Base-by-base conservation (phyloP, 2,888 invertebrate species). In the Eulithis testata region DNA sequence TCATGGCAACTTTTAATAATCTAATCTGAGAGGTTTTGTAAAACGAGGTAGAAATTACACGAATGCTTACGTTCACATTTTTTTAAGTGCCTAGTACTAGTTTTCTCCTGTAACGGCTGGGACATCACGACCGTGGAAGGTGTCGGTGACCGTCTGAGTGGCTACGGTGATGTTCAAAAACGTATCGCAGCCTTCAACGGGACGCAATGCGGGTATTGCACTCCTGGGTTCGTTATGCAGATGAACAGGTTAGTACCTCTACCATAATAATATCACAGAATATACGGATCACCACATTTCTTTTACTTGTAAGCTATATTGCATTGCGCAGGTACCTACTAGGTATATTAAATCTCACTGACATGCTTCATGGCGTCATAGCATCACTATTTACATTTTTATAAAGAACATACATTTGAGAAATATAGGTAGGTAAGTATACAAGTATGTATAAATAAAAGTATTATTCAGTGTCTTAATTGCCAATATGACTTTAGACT, bases 201-300 rank as follows among this genome's bases (percentile, higher is more conserved):
- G 5, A 94, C 95, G 0, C 96, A 96, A 79, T 96, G 96, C 78
- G 96, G 96, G 0, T 96, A 94, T 77, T 97, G 97, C 79, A 95
- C 96, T 2, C 95, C 96, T 0, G 97, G 96, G 7, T 95, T 96
- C 94, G 94, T 96, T 60, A 96, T 96, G 96, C 95, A 95, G 69
- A 94, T 96, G 93, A 91, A 94, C 81, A 94, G 95, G 95, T 95
- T 8, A 40, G 40, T 40, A 31, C 31, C 31, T 11, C 8, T 8
- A 40, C 8, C 40, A 11, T 40, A n/a, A n/a, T n/a, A n/a, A n/a
- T n/a, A 21, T 21, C 21, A 1, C 21, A 21, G 21, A 21, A 21
- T 21, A 21, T 21, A 21, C 21, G 21, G 21, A 21, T 21, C 21
- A 21, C 21, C 21, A 21, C 40, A 40, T 21, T 21, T 8, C 9